Evolutionary conservation across 2,888 invertebrate species (phyloP).

Genomic region (Ptilodon capucinus): DNA sequence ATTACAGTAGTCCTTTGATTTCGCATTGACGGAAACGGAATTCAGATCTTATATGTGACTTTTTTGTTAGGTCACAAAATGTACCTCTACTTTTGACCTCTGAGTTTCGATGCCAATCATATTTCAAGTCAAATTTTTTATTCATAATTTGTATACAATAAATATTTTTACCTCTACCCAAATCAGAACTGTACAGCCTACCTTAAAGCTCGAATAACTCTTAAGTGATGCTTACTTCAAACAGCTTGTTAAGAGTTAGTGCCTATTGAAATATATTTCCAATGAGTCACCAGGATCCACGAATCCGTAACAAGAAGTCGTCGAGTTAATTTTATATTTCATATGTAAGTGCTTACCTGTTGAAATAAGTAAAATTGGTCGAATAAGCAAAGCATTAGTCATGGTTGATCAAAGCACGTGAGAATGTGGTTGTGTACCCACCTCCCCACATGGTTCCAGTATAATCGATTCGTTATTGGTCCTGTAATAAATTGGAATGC

Average conservation of each 20-base stretch:
- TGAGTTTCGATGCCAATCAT: neutral
- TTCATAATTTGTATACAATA: neutral
- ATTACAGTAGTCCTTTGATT: too few relatives aligned
- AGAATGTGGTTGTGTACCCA: neutral
- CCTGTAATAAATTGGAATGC: too few relatives aligned
- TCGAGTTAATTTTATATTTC: constrained; percentile 20
- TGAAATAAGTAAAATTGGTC: constrained; percentile 7
- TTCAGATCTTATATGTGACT: too few relatives aligned
- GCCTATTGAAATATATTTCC: constrained; percentile 37
- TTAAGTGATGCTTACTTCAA: constrained; percentile 13
- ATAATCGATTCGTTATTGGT: too few relatives aligned
- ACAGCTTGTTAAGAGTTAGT: constrained; percentile 13
- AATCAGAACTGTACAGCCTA: neutral
- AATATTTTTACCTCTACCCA: too few relatives aligned
- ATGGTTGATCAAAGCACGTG: constrained; percentile 5
- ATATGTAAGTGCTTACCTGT: constrained; percentile 11
- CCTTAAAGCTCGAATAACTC: constrained; percentile 9
- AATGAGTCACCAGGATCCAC: constrained; percentile 32
- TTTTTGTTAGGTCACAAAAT: neutral
- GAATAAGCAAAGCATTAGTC: constrained; percentile 23
- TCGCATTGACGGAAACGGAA: too few relatives aligned
- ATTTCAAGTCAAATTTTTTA: neutral
- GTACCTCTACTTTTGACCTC: neutral
- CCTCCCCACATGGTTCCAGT: too few relatives aligned
- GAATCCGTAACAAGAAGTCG: constrained; percentile 14